Conservation (phyloP, 2,797 vertebrate species). For the Galago senegalensis region DNA sequence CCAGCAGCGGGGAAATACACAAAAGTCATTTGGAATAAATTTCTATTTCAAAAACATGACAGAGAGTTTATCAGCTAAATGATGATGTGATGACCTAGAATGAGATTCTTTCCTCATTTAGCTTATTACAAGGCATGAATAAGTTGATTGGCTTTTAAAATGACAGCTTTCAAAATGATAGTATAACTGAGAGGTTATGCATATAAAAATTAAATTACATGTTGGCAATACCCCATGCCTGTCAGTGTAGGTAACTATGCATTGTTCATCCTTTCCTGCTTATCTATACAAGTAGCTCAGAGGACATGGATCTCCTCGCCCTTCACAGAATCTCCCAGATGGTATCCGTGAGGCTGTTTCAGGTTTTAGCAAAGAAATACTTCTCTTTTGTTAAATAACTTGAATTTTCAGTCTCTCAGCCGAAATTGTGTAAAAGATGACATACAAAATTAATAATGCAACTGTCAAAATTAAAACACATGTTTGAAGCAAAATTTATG, state of each 20-base stretch:
- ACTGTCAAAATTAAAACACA: conserved; percentile 49
- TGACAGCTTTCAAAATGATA: conserved; percentile 16
- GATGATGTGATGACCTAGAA: neutral
- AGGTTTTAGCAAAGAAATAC: neutral
- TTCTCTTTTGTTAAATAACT: neutral
- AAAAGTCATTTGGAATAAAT: conserved; percentile 26
- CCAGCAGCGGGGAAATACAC: neutral
- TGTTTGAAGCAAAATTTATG: neutral
- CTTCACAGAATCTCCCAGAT: neutral
- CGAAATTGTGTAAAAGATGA: neutral
- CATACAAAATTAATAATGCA: neutral
- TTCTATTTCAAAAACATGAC: neutral
- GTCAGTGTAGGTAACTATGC: neutral
- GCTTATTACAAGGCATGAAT: neutral
- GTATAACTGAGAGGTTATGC: neutral
- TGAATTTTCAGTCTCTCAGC: neutral
- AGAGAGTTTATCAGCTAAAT: neutral
- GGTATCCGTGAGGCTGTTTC: neutral
- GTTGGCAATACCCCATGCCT: neutral
- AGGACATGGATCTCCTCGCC: neutral
- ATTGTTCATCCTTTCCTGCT: neutral
- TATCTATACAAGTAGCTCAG: neutral
- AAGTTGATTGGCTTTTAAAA: neutral
- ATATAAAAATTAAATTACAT: neutral
- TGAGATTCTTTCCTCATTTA: neutral